Percentiles rank a stretch among this genome's conserved stretches.
phyloP scores from a whole-genome alignment of 1,140 invertebrate genomes.

The Meteorus sp. region DNA sequence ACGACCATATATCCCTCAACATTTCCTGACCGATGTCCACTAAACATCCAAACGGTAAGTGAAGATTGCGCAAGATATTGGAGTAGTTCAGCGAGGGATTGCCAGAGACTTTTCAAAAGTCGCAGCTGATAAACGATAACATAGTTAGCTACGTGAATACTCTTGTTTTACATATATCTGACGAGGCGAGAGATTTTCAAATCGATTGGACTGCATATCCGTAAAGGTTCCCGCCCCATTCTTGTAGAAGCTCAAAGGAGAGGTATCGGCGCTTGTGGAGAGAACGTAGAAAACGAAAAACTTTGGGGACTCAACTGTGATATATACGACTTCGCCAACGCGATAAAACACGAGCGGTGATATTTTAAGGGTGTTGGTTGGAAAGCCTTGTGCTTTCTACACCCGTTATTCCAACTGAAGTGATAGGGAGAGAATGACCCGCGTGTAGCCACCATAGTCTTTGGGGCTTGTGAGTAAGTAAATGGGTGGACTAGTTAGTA shows the following conservation, averaged over 20 bases:
- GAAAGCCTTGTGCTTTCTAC: slow-evolving; percentile 1
- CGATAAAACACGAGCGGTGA: slow-evolving; percentile 41
- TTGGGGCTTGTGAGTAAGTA: slow-evolving; percentile 46
- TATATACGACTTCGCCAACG: too few species aligned
- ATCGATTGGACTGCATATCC: slow-evolving; percentile 28
- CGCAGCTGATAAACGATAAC: slow-evolving; percentile 36
- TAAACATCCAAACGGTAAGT: background rate
- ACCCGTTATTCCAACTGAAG: too few species aligned
- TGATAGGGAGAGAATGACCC: slow-evolving; percentile 12
- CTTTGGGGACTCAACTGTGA: slow-evolving; percentile 11
- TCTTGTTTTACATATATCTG: slow-evolving; percentile 30
- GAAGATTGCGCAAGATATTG: background rate
- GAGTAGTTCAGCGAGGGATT: background rate
- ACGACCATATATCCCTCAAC: slow-evolving; percentile 7
- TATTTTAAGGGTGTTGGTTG: slow-evolving; percentile 51
- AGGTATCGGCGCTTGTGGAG: slow-evolving; percentile 4
- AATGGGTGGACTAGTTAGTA: slow-evolving; percentile 58
- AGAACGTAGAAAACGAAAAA: slow-evolving; percentile 11
- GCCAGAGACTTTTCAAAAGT: too few species aligned
- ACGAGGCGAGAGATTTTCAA: slow-evolving; percentile 24
- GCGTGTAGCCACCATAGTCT: too few species aligned
- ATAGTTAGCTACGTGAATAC: slow-evolving; percentile 48
- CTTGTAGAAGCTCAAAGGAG: background rate
- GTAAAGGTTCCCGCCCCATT: background rate
- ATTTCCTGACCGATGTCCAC: slow-evolving; percentile 9